A percentile compares a stretch with the other conserved stretches of the same genome.
phyloP scores from a whole-genome alignment of 2,797 vertebrate species.

The Spea hammondii region DNA sequence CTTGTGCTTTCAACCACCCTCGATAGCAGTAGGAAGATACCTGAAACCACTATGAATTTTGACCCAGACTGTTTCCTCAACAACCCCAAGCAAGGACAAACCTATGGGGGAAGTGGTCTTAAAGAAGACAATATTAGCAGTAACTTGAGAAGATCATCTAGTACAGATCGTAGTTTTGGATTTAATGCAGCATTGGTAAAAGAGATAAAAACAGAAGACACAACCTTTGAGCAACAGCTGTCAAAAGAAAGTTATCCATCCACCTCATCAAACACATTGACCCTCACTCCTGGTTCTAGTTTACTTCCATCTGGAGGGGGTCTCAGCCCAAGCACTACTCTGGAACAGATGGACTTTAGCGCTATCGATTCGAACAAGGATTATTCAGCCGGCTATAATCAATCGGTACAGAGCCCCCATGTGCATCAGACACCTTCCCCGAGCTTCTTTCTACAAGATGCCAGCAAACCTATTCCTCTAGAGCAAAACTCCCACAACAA shows the following conservation, averaged over 20 bases:
- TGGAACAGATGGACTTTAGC: conserved; percentile 99
- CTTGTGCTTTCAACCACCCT: conserved; percentile 95
- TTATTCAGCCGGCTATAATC: conserved; percentile 84
- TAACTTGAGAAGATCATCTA: conserved; percentile 76
- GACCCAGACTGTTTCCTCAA: conserved; percentile 99
- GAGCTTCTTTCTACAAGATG: conserved; percentile 97
- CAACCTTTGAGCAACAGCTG: conserved; percentile 96
- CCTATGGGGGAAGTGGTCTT: conserved; percentile 91
- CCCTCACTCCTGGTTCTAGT: conserved; percentile 80
- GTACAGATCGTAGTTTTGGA: conserved; percentile 72
- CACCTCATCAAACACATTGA: conserved; percentile 78
- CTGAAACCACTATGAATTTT: conserved; percentile 96
- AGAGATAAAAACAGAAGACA: conserved; percentile 98
- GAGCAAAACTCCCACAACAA: conserved; percentile 73
- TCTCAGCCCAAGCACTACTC: conserved; percentile 94
- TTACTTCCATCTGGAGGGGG: conserved; percentile 93
- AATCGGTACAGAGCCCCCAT: conserved; percentile 88
- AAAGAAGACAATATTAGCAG: conserved; percentile 82
- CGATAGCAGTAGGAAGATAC: conserved; percentile 87
- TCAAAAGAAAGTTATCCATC: conserved; percentile 83
- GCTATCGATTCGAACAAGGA: conserved; percentile 97
- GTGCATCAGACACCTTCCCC: conserved; percentile 92
- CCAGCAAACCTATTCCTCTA: conserved; percentile 74
- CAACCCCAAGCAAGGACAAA: conserved; percentile 99
- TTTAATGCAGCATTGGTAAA: conserved; percentile 86